A percentile compares a stretch with the other conserved stretches of the same genome.
Conservation (phyloP, 2,888 invertebrate genomes). For the Leptinotarsa peninsularis region DNA sequence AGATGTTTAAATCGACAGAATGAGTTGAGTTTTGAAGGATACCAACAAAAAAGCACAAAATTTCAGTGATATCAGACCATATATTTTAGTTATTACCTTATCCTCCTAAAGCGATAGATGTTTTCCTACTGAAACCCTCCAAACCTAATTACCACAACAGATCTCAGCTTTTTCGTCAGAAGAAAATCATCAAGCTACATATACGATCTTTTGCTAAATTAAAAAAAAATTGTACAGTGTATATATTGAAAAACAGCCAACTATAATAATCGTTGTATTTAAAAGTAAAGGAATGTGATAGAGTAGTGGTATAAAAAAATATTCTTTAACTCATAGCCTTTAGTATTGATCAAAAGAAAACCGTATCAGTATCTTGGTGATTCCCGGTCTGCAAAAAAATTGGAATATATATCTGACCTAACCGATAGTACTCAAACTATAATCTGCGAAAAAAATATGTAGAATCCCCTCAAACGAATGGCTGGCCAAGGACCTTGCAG, state of each 20-base stretch:
- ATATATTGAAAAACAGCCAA: conserved; percentile 37
- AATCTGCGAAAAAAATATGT: conserved; percentile 1
- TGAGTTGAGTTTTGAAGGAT: no score
- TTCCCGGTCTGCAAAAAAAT: not conserved
- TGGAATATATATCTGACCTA: conserved; percentile 21
- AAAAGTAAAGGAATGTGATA: conserved; percentile 43
- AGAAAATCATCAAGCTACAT: conserved; percentile 27
- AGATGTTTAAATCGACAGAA: no score
- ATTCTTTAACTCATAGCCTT: conserved; percentile 19
- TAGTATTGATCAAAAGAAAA: not conserved
- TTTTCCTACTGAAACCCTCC: not conserved
- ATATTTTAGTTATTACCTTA: no score
- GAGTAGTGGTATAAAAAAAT: conserved; percentile 36
- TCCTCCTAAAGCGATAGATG: not conserved
- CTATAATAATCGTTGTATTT: conserved; percentile 31
- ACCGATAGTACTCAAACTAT: not conserved
- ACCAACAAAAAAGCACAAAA: no score
- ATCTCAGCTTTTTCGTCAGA: not conserved
- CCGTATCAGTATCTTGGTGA: conserved; percentile 11
- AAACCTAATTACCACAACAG: not conserved
- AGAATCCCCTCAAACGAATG: conserved; percentile 1
- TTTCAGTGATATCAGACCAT: no score
- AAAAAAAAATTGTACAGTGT: conserved; percentile 44
- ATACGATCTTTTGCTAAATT: conserved; percentile 28
- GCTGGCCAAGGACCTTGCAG: conserved; percentile 18